Percentiles rank a stretch among this genome's conserved stretches.
These are phyloP conservation scores for Raja brachyura DNA, from an alignment of 2,113 vertebrate genomes.

Conservation along the genomic window DNA sequence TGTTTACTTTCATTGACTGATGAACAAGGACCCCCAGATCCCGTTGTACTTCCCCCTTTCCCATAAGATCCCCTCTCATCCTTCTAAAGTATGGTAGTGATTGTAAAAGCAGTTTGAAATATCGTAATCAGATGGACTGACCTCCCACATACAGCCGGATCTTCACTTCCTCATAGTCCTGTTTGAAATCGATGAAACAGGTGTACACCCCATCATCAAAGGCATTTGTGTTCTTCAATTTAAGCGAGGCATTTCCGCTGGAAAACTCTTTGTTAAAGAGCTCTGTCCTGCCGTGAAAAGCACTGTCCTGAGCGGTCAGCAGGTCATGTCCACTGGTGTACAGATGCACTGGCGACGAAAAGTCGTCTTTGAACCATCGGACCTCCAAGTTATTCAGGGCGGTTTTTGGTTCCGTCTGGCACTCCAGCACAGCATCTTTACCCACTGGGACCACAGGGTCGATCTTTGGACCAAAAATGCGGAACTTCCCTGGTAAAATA, in stretches of 20 bases:
- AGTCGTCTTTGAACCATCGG: conserved; percentile 47
- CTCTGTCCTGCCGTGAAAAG: conserved; percentile 47
- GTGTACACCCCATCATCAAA: not conserved
- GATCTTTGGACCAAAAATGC: not conserved
- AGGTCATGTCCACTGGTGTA: conserved; percentile 50
- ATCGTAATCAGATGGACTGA: conserved; percentile 39
- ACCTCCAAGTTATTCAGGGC: conserved; percentile 48
- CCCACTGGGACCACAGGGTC: conserved; percentile 40
- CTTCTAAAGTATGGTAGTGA: too few relatives aligned
- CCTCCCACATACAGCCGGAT: conserved; percentile 48
- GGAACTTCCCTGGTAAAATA: not conserved
- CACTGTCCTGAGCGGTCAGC: conserved; percentile 42
- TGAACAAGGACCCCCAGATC: too few relatives aligned
- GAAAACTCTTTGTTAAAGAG: not conserved
- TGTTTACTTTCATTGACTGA: too few relatives aligned
- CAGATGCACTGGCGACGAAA: conserved; percentile 48
- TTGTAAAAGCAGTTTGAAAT: not conserved
- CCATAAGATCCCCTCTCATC: too few relatives aligned
- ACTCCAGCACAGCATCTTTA: conserved; percentile 45
- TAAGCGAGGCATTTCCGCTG: not conserved
- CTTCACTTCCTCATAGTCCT: conserved; percentile 47
- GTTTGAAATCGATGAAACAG: conserved; percentile 50
- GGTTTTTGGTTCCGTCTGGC: conserved; percentile 45
- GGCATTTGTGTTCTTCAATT: not conserved
- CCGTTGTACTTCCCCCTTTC: too few relatives aligned